Percentiles rank a stretch among this genome's conserved stretches.
Conservation (phyloP, 2,113 vertebrate genomes). For the Ailuropoda melanoleuca region DNA sequence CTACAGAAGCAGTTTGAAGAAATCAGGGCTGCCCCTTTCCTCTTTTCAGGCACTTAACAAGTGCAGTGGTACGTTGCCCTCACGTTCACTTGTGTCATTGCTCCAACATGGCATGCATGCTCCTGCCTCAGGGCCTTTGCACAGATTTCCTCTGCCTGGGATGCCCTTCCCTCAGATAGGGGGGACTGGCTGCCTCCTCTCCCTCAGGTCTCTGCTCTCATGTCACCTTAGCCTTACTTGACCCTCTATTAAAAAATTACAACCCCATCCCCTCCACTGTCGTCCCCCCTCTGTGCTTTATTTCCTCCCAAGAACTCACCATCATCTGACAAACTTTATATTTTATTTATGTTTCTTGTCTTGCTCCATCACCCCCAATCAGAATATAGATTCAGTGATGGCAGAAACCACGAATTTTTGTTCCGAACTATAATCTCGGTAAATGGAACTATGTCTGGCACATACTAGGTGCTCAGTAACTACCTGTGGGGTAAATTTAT, state of each 20-base stretch:
- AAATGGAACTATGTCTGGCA: not conserved
- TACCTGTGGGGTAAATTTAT: not conserved
- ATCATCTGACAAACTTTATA: not conserved
- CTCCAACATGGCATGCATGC: not conserved
- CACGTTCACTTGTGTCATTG: not conserved
- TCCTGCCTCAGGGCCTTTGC: constrained; percentile 1
- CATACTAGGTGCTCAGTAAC: not conserved
- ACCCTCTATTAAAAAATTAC: not conserved
- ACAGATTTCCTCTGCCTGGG: not conserved
- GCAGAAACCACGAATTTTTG: not conserved
- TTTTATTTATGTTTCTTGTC: constrained; percentile 11
- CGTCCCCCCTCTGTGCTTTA: not conserved
- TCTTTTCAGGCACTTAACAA: not conserved
- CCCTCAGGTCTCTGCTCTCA: not conserved
- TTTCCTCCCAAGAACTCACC: not conserved
- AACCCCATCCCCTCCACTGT: not conserved
- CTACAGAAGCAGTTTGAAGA: not conserved
- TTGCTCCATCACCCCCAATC: not conserved
- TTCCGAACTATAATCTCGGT: not conserved
- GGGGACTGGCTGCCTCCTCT: not conserved
- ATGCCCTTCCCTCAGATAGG: not conserved
- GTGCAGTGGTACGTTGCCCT: not conserved
- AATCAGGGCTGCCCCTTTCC: not conserved
- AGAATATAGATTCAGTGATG: constrained; percentile 31
- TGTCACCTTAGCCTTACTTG: not conserved